A percentile compares a stretch with the other conserved stretches of the same genome.
Evolutionary conservation across 1,140 invertebrate species (phyloP).

Genomic region (Lethocerus indicus): DNA sequence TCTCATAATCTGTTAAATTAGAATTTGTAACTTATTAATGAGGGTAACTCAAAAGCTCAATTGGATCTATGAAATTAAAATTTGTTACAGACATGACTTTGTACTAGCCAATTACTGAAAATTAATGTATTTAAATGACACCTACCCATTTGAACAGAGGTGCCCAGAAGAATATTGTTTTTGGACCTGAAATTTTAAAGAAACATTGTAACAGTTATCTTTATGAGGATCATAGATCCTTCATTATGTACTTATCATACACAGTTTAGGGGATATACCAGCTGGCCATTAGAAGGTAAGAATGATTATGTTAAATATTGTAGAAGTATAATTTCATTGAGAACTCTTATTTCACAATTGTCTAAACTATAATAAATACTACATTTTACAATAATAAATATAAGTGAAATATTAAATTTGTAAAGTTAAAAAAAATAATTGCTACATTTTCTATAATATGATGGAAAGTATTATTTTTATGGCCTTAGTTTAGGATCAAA

Average conservation of each 20-base stretch:
- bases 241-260: too few relatives aligned
- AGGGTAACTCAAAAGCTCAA: background rate
- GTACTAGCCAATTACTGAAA: background rate
- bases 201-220: too few relatives aligned
- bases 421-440: background rate
- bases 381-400: background rate
- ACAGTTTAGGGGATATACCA: too few relatives aligned
- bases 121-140: background rate
- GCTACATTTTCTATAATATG: background rate
- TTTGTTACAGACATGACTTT: background rate
- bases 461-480: background rate
- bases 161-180: conserved; percentile 94
- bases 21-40: too few relatives aligned
- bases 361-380: background rate
- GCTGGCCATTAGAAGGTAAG: too few relatives aligned
- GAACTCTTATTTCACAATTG: background rate
- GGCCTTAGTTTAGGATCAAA: background rate
- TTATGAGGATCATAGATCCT: too few relatives aligned
- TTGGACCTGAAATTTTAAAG: conserved; percentile 52
- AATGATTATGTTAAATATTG: background rate
- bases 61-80: background rate
- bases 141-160: conserved; percentile 87
- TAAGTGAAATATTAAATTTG: background rate
- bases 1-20: too few relatives aligned
- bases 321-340: background rate